Evolutionary conservation across 2,888 invertebrate genomes (phyloP).

Genomic region (Tolmerus cingulatus): DNA sequence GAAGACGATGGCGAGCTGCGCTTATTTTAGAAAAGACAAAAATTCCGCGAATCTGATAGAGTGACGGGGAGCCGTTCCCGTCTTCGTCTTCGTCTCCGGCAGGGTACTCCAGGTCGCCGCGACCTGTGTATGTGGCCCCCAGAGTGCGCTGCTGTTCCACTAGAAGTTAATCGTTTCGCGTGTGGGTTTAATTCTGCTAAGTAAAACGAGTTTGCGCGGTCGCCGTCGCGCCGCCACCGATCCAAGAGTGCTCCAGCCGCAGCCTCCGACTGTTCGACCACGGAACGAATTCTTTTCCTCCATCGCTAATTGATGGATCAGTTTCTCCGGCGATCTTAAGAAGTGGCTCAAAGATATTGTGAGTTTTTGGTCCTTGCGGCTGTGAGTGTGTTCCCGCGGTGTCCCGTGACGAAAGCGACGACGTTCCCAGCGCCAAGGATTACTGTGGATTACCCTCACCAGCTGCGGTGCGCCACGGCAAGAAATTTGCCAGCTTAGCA

Average conservation of each 20-base stretch:
- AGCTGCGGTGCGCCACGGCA: not conserved
- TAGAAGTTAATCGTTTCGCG: slow-evolving; percentile 23
- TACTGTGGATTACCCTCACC: slow-evolving; percentile 20
- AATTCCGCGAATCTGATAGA: not conserved
- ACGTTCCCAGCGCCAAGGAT: not conserved
- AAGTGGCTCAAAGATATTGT: slow-evolving; percentile 9
- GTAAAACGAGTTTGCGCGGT: slow-evolving; percentile 39
- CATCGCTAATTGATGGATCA: slow-evolving; percentile 27
- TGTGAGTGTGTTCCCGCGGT: not conserved
- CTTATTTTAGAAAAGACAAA: slow-evolving; percentile 14
- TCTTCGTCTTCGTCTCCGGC: not conserved
- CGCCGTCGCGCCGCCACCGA: not conserved
- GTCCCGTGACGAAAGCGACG: not conserved
- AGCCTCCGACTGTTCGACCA: not conserved
- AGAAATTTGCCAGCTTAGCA: not conserved
- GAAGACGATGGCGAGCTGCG: not conserved
- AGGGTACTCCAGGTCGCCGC: not conserved
- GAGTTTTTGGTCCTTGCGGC: slow-evolving; percentile 1
- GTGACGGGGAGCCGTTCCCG: not conserved
- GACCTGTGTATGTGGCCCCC: not conserved
- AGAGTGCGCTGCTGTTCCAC: not conserved
- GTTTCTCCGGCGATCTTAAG: not conserved
- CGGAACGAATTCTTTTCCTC: slow-evolving; percentile 14
- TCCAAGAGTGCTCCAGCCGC: not conserved
- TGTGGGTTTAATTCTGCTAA: slow-evolving; percentile 36